A percentile compares a stretch with the other conserved stretches of the same genome.
Conservation (phyloP, 2,113 vertebrate genomes). For the Callocephalon fimbriatum region DNA sequence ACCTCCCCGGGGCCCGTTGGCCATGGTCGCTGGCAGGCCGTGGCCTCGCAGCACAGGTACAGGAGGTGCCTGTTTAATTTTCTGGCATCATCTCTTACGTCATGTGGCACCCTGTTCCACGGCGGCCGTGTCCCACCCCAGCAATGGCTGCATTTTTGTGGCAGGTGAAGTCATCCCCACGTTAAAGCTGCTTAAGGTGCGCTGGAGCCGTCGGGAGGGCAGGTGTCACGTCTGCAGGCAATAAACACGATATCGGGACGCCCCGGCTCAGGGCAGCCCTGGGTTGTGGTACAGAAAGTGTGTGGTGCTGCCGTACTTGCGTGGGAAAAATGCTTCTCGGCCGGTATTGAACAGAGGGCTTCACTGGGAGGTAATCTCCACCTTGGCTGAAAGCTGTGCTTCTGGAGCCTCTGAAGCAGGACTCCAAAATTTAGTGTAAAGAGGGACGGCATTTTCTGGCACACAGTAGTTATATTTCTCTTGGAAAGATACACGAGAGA, state of each 20-base stretch:
- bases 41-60: neutral
- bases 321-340: neutral
- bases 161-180: neutral
- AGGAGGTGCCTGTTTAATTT: neutral
- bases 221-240: neutral
- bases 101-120: neutral
- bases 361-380: rapidly evolving
- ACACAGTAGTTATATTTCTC: neutral
- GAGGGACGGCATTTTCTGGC: neutral
- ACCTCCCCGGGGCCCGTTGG: neutral
- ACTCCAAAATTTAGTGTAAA: rapidly evolving
- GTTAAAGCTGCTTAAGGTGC: neutral
- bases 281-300: rapidly evolving
- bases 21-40: neutral
- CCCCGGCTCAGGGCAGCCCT: neutral
- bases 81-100: neutral
- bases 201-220: neutral
- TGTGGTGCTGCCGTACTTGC: neutral
- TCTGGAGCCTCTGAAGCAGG: neutral
- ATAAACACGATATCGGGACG: rapidly evolving
- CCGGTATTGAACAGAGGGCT: rapidly evolving
- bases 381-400: neutral
- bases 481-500: neutral
- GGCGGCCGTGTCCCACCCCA: neutral
- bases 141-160: neutral